Evolutionary conservation across 2,797 vertebrate species (phyloP).

Genomic region (Lepilemur septentrionalis): DNA sequence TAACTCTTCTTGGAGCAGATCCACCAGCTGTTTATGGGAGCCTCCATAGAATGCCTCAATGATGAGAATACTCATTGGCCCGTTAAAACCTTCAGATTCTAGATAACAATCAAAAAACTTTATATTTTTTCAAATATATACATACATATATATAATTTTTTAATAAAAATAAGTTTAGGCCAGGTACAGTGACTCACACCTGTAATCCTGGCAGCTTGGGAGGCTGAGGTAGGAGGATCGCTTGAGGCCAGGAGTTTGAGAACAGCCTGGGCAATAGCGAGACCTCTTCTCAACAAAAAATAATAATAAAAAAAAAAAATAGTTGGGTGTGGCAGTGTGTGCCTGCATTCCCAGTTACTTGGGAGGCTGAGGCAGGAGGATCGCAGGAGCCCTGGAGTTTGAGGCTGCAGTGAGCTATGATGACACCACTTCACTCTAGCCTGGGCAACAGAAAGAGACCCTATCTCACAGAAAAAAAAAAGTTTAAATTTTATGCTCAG

Average conservation of each 20-base stretch:
- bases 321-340: neutral
- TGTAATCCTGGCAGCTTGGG: neutral
- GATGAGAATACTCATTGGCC: slow-evolving; percentile 89
- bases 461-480: neutral
- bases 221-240: neutral
- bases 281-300: neutral
- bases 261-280: neutral
- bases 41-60: slow-evolving; percentile 95
- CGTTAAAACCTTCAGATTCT: slow-evolving; percentile 58
- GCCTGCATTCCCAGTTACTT: neutral
- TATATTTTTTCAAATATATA: slow-evolving; percentile 25
- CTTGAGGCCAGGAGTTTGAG: neutral
- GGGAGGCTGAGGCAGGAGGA: neutral
- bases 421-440: neutral
- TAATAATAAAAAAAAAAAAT: neutral
- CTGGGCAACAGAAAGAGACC: neutral
- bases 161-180: neutral
- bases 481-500: neutral
- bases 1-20: slow-evolving; percentile 89
- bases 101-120: slow-evolving; percentile 59
- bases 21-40: slow-evolving; percentile 95
- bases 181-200: neutral
- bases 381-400: neutral
- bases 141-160: neutral
- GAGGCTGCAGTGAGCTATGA: neutral